These are phyloP conservation scores for Larimichthys crocea DNA, from an alignment of 2,113 vertebrate genomes.

Conservation along the genomic window DNA sequence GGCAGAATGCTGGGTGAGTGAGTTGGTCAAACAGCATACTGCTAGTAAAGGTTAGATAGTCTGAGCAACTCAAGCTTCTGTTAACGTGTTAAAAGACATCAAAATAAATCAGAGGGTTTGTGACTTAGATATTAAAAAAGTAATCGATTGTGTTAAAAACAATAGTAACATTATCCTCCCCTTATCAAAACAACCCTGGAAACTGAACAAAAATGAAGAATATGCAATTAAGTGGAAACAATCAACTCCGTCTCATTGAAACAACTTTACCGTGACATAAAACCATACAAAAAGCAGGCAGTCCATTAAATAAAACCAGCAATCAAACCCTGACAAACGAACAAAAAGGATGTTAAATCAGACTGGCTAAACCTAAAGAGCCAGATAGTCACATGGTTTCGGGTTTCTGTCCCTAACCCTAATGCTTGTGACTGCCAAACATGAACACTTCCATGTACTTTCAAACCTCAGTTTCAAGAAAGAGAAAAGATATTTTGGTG, in stretches of 20 bases:
- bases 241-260: background rate
- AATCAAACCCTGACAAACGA: background rate
- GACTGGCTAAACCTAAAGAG: background rate
- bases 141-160: background rate
- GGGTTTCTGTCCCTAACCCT: background rate
- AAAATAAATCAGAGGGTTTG: background rate
- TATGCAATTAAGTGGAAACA: background rate
- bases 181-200: background rate
- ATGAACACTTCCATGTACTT: background rate
- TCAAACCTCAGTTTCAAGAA: background rate
- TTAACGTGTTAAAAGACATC: background rate
- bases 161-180: background rate
- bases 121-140: background rate
- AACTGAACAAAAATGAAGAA: background rate
- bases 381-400: background rate
- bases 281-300: background rate
- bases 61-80: constrained; percentile 7
- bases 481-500: background rate
- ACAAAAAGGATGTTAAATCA: background rate
- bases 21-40: constrained; percentile 37
- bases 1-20: constrained; percentile 16
- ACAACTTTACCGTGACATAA: background rate
- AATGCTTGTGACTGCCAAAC: background rate
- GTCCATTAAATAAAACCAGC: background rate
- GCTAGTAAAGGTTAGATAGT: constrained; percentile 35